Evolutionary conservation across 2,888 invertebrate genomes (phyloP).

Genomic region (Mythimna loreyi): DNA sequence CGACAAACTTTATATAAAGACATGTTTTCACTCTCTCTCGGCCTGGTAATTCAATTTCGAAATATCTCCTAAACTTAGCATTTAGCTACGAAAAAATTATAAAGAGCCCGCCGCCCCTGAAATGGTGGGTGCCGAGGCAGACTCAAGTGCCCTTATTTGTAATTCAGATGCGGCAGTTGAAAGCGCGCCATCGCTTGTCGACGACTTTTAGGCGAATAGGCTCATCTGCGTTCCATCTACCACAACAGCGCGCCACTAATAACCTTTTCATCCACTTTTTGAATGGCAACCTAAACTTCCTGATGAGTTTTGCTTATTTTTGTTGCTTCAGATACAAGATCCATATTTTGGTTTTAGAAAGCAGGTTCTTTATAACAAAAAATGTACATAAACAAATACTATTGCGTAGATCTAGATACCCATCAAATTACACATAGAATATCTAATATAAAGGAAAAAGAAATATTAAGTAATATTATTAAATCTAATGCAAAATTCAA

Average conservation of each 20-base stretch:
- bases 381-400: too few species aligned
- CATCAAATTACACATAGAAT: too few species aligned
- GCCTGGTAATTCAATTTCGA: slow-evolving; percentile 63
- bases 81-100: slow-evolving; percentile 62
- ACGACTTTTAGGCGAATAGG: slow-evolving; percentile 58
- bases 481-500: too few species aligned
- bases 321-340: too few species aligned
- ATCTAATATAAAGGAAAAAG: too few species aligned
- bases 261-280: slow-evolving; percentile 50
- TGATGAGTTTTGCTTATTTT: slow-evolving; percentile 52
- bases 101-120: slow-evolving; percentile 48
- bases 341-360: too few species aligned
- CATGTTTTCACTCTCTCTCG: slow-evolving; percentile 58
- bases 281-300: slow-evolving; percentile 57
- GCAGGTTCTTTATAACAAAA: too few species aligned
- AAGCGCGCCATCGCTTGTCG: slow-evolving; percentile 56
- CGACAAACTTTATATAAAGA: slow-evolving; percentile 53
- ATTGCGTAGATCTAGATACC: too few species aligned
- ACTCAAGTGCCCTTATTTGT: slow-evolving; percentile 71
- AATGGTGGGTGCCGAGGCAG: slow-evolving; percentile 55
- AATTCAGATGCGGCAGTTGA: slow-evolving; percentile 73
- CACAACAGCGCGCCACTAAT: slow-evolving; percentile 54
- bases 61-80: slow-evolving; percentile 57
- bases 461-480: too few species aligned
- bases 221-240: slow-evolving; percentile 45